Evolutionary conservation across 37 sponge, comb jelly and placozoan species (phyloP).

Genomic region (Chondrosia reniformis): DNA sequence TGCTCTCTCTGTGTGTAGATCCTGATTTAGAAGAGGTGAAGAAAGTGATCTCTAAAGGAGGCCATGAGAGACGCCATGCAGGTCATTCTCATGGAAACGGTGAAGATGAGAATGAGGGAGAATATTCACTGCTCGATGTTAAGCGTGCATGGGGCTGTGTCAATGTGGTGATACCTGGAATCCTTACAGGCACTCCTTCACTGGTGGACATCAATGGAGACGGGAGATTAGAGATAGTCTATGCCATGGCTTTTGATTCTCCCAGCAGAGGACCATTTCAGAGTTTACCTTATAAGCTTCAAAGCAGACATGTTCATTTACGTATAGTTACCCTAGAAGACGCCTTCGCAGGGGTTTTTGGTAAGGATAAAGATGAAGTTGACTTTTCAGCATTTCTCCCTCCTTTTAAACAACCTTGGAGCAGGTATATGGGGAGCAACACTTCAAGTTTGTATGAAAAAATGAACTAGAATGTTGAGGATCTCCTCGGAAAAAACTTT

Average conservation of each 20-base stretch:
- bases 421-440: slow-evolving; percentile 64
- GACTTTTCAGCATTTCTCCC: slow-evolving; percentile 50
- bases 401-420: slow-evolving; percentile 56
- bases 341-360: slow-evolving; percentile 22
- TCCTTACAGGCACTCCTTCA: slow-evolving; percentile 16
- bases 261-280: background rate
- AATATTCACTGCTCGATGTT: background rate
- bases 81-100: background rate
- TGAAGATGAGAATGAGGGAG: background rate
- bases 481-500: too few relatives aligned
- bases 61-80: background rate
- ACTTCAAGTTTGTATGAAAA: too few relatives aligned
- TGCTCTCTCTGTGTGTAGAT: background rate
- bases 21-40: background rate
- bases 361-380: background rate
- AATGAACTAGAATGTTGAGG: too few relatives aligned
- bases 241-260: background rate
- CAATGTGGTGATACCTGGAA: slow-evolving; percentile 12
- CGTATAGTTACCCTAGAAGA: slow-evolving; percentile 34
- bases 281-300: background rate
- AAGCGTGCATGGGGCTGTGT: slow-evolving; percentile 9
- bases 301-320: background rate
- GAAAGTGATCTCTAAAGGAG: background rate
- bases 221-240: slow-evolving; percentile 45
- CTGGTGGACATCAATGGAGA: slow-evolving; percentile 55